Evolutionary conservation across 1,140 invertebrate species (phyloP).

Genomic region (Bombus superbus): DNA sequence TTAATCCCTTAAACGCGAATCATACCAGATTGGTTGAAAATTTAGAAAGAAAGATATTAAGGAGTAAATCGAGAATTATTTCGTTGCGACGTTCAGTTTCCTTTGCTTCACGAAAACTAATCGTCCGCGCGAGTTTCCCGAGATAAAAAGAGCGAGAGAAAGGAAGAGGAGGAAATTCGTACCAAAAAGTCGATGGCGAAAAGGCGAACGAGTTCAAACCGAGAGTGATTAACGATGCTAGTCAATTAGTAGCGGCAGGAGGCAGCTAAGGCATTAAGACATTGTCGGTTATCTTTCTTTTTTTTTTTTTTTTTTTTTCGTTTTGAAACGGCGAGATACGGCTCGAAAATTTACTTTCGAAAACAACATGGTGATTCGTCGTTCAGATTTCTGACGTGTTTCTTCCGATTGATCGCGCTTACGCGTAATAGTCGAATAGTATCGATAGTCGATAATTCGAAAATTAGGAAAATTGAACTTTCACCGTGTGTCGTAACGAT

Average conservation of each 20-base stretch:
- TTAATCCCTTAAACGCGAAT: not conserved
- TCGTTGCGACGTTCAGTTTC: not conserved
- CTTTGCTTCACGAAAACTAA: not conserved
- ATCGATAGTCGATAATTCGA: no score
- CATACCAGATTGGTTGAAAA: not conserved
- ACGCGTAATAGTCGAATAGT: no score
- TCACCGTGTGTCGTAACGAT: not conserved
- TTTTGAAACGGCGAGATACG: not conserved
- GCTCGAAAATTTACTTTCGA: not conserved
- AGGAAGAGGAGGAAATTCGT: conserved; percentile 12
- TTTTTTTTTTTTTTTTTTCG: not conserved
- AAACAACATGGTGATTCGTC: not conserved
- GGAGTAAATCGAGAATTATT: not conserved
- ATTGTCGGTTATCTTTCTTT: conserved; percentile 1
- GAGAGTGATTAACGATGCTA: conserved; percentile 82
- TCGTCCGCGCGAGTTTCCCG: not conserved
- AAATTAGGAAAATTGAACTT: not conserved
- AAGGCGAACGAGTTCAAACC: conserved; percentile 63
- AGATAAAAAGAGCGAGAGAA: conserved; percentile 11
- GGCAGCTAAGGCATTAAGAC: conserved; percentile 60
- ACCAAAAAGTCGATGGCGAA: conserved; percentile 46
- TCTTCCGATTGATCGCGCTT: not conserved
- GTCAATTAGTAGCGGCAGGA: conserved; percentile 78
- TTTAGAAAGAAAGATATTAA: not conserved
- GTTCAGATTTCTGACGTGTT: not conserved